phyloP scores from a whole-genome alignment of 2,888 invertebrate genomes.

The Drosophila mettleri region DNA sequence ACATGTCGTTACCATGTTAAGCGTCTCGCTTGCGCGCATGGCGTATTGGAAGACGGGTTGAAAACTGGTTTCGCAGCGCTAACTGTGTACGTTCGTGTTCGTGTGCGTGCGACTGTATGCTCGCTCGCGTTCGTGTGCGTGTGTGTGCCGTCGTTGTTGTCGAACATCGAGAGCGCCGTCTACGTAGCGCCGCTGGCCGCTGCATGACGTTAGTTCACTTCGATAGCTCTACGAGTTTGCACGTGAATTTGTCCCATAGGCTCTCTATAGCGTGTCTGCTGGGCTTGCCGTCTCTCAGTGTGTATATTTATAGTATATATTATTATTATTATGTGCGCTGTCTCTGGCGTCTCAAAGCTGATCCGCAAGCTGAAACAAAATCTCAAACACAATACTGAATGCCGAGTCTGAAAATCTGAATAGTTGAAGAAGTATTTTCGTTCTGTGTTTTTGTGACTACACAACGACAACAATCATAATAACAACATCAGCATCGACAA shows the following conservation, averaged over 20 bases:
- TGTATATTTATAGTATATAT: slow-evolving; percentile 39
- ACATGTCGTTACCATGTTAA: slow-evolving; percentile 9
- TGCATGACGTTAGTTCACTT: slow-evolving; percentile 86
- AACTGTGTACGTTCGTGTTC: slow-evolving; percentile 5
- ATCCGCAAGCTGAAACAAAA: slow-evolving; percentile 33
- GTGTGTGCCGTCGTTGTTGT: slow-evolving; percentile 33
- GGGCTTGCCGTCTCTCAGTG: slow-evolving; percentile 40
- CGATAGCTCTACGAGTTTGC: slow-evolving; percentile 86
- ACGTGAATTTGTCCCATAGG: slow-evolving; percentile 83
- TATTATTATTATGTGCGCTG: slow-evolving; percentile 45
- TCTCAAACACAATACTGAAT: slow-evolving; percentile 50
- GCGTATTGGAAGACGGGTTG: slow-evolving; percentile 63
- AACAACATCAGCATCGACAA: slow-evolving; percentile 14
- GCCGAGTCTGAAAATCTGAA: slow-evolving; percentile 12
- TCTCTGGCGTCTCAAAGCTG: slow-evolving; percentile 35
- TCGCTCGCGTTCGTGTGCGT: slow-evolving; percentile 9
- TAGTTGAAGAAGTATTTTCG: slow-evolving; percentile 14
- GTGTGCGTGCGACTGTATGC: neutral
- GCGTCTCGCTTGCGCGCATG: slow-evolving; percentile 47
- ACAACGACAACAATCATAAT: slow-evolving; percentile 28
- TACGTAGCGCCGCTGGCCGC: slow-evolving; percentile 81
- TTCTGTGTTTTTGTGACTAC: slow-evolving; percentile 28
- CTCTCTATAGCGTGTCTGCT: slow-evolving; percentile 48
- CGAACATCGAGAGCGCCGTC: slow-evolving; percentile 71
- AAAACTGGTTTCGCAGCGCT: slow-evolving; percentile 68